phyloP scores from a whole-genome alignment of 2,797 vertebrate genomes.

The Gadopsis marmoratus region DNA sequence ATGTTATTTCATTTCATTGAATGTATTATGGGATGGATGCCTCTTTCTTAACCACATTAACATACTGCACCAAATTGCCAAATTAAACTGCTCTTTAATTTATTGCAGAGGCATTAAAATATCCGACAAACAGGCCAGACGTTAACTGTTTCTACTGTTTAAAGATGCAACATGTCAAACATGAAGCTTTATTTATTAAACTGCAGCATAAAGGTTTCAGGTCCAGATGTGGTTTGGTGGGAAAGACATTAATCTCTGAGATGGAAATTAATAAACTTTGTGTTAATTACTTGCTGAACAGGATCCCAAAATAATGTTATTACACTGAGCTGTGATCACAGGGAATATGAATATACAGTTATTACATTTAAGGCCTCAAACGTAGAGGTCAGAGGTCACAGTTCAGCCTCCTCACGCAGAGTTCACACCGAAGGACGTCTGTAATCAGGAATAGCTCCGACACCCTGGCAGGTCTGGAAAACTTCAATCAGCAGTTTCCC shows the following conservation, averaged over 20 bases:
- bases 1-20: conserved; percentile 82
- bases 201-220: neutral
- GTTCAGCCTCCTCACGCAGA: neutral
- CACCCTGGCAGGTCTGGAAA: too few species aligned
- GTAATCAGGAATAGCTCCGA: too few species aligned
- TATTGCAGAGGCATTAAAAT: conserved; percentile 58
- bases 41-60: conserved; percentile 75
- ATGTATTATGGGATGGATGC: conserved; percentile 70
- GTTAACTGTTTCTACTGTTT: conserved; percentile 32
- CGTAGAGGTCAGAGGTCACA: neutral
- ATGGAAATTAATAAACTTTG: too few species aligned
- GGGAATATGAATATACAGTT: neutral
- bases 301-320: conserved; percentile 35
- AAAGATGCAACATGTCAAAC: conserved; percentile 17
- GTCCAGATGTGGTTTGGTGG: neutral
- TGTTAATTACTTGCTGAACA: conserved; percentile 30
- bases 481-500: too few species aligned
- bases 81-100: conserved; percentile 81
- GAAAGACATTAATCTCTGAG: conserved; percentile 9
- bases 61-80: conserved; percentile 79
- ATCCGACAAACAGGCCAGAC: neutral
- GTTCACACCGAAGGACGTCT: neutral
- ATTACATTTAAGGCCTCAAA: neutral
- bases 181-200: neutral
- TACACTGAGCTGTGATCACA: neutral